Conservation (phyloP, 2,888 invertebrate genomes). For the Allolobophora icterica region DNA sequence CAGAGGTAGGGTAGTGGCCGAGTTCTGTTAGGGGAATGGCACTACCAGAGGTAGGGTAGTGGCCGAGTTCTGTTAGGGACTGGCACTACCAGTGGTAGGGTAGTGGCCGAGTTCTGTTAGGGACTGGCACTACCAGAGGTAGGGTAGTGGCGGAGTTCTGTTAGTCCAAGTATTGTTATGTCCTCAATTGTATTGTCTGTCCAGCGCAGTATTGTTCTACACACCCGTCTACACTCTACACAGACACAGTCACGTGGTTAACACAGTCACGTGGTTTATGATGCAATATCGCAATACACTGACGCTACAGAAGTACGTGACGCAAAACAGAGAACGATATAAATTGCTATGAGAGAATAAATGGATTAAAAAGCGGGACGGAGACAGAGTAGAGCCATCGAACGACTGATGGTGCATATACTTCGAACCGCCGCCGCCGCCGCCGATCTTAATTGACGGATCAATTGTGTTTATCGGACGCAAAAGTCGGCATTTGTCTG, state of each 20-base stretch:
- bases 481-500: background rate
- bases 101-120: too few species aligned
- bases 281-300: background rate
- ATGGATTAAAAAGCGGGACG: background rate
- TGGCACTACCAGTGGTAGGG: too few species aligned
- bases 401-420: background rate
- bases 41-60: too few species aligned
- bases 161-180: too few species aligned
- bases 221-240: too few species aligned
- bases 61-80: too few species aligned
- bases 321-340: background rate
- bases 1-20: too few species aligned
- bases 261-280: background rate
- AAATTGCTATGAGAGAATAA: background rate
- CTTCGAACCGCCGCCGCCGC: background rate
- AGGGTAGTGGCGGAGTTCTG: too few species aligned
- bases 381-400: background rate
- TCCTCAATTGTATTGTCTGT: background rate
- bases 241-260: background rate
- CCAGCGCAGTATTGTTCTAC: background rate
- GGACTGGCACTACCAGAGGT: too few species aligned
- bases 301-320: background rate
- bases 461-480: background rate
- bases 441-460: background rate
- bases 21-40: too few species aligned